These are phyloP conservation scores for Apocheima hispidaria DNA, from an alignment of 2,888 invertebrate species.

Conservation along the genomic window DNA sequence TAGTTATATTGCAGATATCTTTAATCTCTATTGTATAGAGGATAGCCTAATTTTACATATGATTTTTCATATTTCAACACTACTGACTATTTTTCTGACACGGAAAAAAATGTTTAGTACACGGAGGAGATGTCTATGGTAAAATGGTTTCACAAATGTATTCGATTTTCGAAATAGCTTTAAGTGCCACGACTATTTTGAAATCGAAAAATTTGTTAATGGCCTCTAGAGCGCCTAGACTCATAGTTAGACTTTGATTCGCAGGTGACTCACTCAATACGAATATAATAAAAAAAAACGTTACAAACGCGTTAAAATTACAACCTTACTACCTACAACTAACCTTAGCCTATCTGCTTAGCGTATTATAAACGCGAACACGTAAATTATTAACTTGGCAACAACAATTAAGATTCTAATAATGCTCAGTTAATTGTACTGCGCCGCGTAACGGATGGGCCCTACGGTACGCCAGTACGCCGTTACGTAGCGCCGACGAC, in stretches of 20 bases:
- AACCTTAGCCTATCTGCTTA: constrained; percentile 35
- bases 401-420: constrained; percentile 50
- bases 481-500: constrained; percentile 25
- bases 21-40: too few relatives aligned
- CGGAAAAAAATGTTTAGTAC: too few relatives aligned
- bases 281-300: neutral
- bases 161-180: too few relatives aligned
- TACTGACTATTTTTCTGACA: too few relatives aligned
- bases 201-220: too few relatives aligned
- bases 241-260: neutral
- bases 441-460: constrained; percentile 42
- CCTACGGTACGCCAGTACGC: constrained; percentile 27
- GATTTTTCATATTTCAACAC: too few relatives aligned
- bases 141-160: too few relatives aligned
- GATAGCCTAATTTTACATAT: too few relatives aligned
- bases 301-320: constrained; percentile 6
- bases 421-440: constrained; percentile 46
- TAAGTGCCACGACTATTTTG: too few relatives aligned
- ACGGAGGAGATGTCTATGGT: too few relatives aligned
- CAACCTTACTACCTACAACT: constrained; percentile 12
- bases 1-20: too few relatives aligned
- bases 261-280: neutral
- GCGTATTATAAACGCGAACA: constrained; percentile 42
- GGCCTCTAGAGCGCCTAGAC: too few relatives aligned
- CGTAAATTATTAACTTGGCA: constrained; percentile 45